Evolutionary conservation across 1,140 invertebrate species (phyloP), one percentile per base, ranked within the genome.

Genomic region (Pseudachorutes palmiensis): DNA sequence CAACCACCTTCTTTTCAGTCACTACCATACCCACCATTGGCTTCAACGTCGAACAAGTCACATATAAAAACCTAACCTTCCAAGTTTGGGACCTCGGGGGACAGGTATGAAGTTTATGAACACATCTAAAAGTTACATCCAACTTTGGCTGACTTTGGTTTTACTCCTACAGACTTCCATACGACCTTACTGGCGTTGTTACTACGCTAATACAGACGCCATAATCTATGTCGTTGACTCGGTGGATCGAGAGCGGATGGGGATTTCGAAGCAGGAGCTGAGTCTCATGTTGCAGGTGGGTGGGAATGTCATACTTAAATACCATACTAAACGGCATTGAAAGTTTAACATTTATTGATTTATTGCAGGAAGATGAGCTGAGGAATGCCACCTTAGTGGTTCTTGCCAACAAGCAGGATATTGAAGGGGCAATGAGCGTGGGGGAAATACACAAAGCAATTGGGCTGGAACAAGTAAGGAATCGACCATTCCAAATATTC

Each of bases 181-280:
- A 76, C 92, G 95, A 82, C 97, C 97, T 19, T 99, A 99, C 77
- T 99, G 97, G 97, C 85, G 97, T 80, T 99, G 97, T 85, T 99
- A 99, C 80, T 99, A 97, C 81, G 95, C 94, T 63, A 99, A 99
- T 80, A 99, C 97, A 78, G 97, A 99, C 84, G 97, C 97, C 75
- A 97, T 99, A 76, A 97, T 99, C 76, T 99, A 98, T 82, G 97
- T 99, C 45, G 96, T 99, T 49, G 97, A 99, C 79, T 98, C 95
- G 63, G 95, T 94, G 70, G 97, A 99, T 80, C 87, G 90, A 79
- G 97, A 99, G 82, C 83, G 97, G 81, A 97, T 99, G 83, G 94
- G 94, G 66, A 97, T 98, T 80, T 97, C 94, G 48, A 98, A 98
- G 86, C 92, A 98, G 81, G 97, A 98, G 80, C 82, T 99, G 62